Evolutionary conservation across 2,888 invertebrate genomes (phyloP), one percentile per base, ranked within the genome.

Genomic region (Steinernema hermaphroditum): DNA sequence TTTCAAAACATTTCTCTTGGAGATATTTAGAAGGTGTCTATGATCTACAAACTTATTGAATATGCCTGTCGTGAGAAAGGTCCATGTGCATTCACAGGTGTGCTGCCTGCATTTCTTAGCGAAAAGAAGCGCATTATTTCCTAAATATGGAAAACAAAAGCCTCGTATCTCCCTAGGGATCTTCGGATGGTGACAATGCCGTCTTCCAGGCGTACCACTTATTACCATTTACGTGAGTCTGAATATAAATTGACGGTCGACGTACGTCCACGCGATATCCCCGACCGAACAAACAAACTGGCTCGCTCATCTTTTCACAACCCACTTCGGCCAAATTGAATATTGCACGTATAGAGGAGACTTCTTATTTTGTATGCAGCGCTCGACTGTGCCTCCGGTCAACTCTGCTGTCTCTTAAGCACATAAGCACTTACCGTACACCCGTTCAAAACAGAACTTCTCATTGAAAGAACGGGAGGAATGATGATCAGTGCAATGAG

Each of bases 211-310:
- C 62, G 62, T 32, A 34, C 62, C 62, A 62, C 62, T 62, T 62
- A 62, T 29, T 62, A 62, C 62, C 62, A 62, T 62, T 62, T 62
- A 62, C 62, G 62, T 62, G 62, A 29, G 62, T 16, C 29, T 62
- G 62, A 62, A 62, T 62, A 62, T 62, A 62, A 62, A 62, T 62
- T 62, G 34, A 24, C 32, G 62, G 62, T 62, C 32, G 32, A 16
- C 62, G 62, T 29, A 1, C 29, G 29, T 62, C 16, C 62, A 2
- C 9, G 34, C 54, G 54, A n/a, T 19, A 22, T 62, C 4, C 14
- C 29, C 9, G 62, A 32, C 16, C 62, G 34, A 62, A 62, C 32
- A 62, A 62, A 50, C 24, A 50, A 50, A n/a, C 24, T 22, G 62
- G 27, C 19, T 16, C 32, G 62, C 62, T 62, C 62, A 62, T 62